Percentiles rank a stretch among this genome's conserved stretches.
Evolutionary conservation across 1,140 invertebrate species (phyloP).

Genomic region (Choristoneura fumiferana): DNA sequence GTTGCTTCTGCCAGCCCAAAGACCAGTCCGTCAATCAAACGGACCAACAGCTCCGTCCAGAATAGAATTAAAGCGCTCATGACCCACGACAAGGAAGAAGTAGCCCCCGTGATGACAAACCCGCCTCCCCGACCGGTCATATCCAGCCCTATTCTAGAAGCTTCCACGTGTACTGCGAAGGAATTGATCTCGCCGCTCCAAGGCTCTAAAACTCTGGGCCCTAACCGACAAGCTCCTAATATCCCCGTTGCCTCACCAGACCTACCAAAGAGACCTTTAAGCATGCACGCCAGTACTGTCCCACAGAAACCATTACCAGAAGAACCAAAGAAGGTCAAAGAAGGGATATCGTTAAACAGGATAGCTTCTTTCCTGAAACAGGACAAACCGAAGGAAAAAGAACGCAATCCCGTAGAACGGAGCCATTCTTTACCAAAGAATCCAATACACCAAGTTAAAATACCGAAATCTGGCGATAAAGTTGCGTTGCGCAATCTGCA

Average conservation of each 20-base stretch:
- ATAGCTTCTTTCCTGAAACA: conserved; percentile 88
- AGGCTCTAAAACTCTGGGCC: conserved; percentile 75
- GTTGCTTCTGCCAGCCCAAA: conserved; percentile 45
- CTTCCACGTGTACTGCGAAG: conserved; percentile 87
- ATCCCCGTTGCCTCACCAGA: conserved; percentile 64
- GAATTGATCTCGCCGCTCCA: conserved; percentile 81
- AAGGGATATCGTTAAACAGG: conserved; percentile 83
- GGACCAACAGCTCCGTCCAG: conserved; percentile 67
- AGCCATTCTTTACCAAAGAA: conserved; percentile 80
- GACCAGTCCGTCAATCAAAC: conserved; percentile 59
- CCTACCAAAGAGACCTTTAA: conserved; percentile 71
- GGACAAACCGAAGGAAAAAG: conserved; percentile 78
- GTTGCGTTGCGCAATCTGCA: conserved; percentile 85
- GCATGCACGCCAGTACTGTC: conserved; percentile 71
- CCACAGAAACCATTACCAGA: conserved; percentile 62
- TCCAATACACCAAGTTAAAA: conserved; percentile 79
- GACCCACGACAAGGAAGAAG: conserved; percentile 73
- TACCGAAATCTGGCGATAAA: conserved; percentile 84
- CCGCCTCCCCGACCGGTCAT: conserved; percentile 85
- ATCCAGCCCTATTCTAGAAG: conserved; percentile 87
- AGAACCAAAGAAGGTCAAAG: conserved; percentile 78
- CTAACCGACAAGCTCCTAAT: conserved; percentile 77
- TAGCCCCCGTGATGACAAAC: conserved; percentile 38
- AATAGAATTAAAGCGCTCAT: conserved; percentile 67
- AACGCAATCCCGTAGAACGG: conserved; percentile 77